Conservation (phyloP, 2,113 vertebrate species). For the Lagenorhynchus albirostris region DNA sequence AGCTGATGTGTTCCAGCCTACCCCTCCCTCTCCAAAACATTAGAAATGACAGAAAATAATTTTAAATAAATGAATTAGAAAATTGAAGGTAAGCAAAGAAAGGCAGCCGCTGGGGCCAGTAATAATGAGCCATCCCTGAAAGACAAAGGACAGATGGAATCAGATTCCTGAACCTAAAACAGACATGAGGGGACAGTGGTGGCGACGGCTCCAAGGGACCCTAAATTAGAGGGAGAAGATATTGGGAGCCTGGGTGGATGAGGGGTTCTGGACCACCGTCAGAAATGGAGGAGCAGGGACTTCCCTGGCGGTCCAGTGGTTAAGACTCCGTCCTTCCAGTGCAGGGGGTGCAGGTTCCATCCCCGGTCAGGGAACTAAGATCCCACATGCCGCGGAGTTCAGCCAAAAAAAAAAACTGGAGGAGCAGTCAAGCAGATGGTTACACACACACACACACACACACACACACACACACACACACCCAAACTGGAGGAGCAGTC, state of each 20-base stretch:
- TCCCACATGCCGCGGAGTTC: no score
- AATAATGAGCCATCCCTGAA: not conserved
- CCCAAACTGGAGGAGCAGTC: not conserved
- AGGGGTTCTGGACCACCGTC: not conserved
- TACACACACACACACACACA: not conserved
- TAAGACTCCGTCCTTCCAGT: no score
- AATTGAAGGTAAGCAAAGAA: not conserved
- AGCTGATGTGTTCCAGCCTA: not conserved
- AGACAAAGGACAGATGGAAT: not conserved
- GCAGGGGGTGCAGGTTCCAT: no score
- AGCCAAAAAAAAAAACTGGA: not conserved
- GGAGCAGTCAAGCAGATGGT: not conserved
- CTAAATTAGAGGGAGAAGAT: not conserved
- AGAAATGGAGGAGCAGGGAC: not conserved
- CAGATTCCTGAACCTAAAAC: not conserved
- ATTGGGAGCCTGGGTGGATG: not conserved
- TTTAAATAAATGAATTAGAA: slow-evolving; percentile 5
- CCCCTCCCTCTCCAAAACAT: not conserved
- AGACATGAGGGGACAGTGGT: not conserved
- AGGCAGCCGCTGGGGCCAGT: not conserved
- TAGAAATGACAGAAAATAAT: not conserved
- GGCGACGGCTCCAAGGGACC: not conserved
- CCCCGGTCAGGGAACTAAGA: no score
- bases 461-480: not conserved
- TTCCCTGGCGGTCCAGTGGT: no score